Conservation (phyloP, 2,797 vertebrate species). For the Betta splendens region DNA sequence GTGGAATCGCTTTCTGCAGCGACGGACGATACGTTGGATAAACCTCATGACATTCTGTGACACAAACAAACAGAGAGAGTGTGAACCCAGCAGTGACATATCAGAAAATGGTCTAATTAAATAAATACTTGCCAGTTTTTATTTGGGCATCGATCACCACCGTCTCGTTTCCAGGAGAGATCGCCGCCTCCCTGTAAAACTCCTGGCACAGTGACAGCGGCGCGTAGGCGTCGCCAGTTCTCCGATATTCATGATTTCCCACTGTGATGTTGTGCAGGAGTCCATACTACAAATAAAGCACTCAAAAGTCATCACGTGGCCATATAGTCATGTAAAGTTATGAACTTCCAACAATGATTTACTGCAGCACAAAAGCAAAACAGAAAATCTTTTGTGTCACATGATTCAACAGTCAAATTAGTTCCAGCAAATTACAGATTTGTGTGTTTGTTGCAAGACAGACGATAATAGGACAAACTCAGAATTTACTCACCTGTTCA, state of each 20-base stretch:
- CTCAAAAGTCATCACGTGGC: not conserved
- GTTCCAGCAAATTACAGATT: not conserved
- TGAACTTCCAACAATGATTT: constrained; percentile 56
- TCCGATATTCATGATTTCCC: constrained; percentile 92
- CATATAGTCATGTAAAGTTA: not conserved
- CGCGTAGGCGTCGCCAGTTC: constrained; percentile 68
- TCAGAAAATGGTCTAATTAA: not conserved
- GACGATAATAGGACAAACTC: not conserved
- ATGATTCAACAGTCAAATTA: constrained; percentile 7
- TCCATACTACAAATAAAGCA: constrained; percentile 80
- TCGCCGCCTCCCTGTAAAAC: constrained; percentile 87
- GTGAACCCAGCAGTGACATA: not conserved
- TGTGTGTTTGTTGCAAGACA: not conserved
- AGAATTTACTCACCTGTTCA: constrained; percentile 79
- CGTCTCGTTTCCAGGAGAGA: constrained; percentile 90
- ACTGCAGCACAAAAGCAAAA: constrained; percentile 26
- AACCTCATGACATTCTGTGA: constrained; percentile 87
- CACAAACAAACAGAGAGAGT: constrained; percentile 10
- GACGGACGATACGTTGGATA: constrained; percentile 70
- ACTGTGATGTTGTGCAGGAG: constrained; percentile 85
- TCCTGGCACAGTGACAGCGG: constrained; percentile 88
- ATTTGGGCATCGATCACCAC: constrained; percentile 91
- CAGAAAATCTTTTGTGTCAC: not conserved
- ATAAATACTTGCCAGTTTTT: constrained; percentile 79
- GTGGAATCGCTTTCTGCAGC: constrained; percentile 52